Evolutionary conservation across 2,888 invertebrate species (phyloP), one percentile per base, ranked within the genome.

Genomic region (Leistus spinibarbis): DNA sequence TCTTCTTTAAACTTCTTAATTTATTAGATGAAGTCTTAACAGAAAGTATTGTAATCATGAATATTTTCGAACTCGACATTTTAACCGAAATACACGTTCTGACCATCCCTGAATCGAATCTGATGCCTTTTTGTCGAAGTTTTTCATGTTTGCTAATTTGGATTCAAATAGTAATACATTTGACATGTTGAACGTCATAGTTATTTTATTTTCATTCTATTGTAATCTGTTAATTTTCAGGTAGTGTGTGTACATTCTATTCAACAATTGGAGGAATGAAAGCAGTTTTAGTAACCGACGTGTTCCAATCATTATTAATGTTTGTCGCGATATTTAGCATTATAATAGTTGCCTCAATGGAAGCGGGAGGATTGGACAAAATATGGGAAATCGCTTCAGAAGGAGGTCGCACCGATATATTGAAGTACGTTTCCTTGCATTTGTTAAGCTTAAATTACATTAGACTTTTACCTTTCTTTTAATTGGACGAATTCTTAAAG

Each of bases 261-360:
- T 95, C 95, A 0, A 92, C 94, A 0, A 87, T 96, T 78, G 96
- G 96, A 17, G 96, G 96, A 53, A 95, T 96, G 91, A 96, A 96
- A 84, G 96, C 96, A 2, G 96, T 96, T 0, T 85, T 96, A 66
- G 90, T 95, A 79, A 96, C 96, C 0, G 96, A 96, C 82, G 90
- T 96, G 1, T 92, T 96, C 79, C 94, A 95, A 84, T 94, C 95
- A 0, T 76, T 92, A 1, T 87, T 97, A 2, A 97, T 97, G 96
- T 95, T 94, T 82, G 91, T 89, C 1, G 93, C 96, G 0, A 89
- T 96, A 9, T 91, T 93, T 79, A 91, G 93, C 80, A 90, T 97
- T 0, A 93, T 95, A 20, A 89, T 92, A 72, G 92, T 90, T 79
- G 94, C 93, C 2, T 88, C 90, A 0, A 84, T 91, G 20, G 89